A percentile compares a stretch with the other conserved stretches of the same genome.
Evolutionary conservation across 2,888 invertebrate species (phyloP).

Genomic region (Spilosoma lubricipeda): DNA sequence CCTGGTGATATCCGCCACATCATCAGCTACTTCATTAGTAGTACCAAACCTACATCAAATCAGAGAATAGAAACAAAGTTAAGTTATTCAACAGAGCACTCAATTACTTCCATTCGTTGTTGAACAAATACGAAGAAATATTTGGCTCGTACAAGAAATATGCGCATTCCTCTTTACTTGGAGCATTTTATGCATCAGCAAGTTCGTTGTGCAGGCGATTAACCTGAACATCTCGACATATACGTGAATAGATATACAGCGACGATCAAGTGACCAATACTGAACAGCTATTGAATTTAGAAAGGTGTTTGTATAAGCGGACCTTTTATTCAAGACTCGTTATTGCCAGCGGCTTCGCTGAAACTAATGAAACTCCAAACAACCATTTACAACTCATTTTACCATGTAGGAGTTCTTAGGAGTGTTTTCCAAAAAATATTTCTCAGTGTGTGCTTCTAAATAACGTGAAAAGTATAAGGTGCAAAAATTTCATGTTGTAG

Average conservation of each 20-base stretch:
- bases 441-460: too few species aligned
- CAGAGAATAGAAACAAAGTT: not conserved
- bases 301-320: not conserved
- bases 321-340: not conserved
- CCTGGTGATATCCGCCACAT: too few species aligned
- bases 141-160: constrained; percentile 21
- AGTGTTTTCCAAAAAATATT: not conserved
- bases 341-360: not conserved
- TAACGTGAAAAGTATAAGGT: too few species aligned
- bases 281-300: not conserved
- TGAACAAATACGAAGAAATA: not conserved
- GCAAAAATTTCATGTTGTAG: too few species aligned
- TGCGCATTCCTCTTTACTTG: constrained; percentile 50
- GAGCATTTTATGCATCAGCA: constrained; percentile 36
- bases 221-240: constrained; percentile 41
- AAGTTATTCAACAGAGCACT: not conserved
- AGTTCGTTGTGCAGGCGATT: constrained; percentile 39
- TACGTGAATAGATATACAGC: constrained; percentile 19
- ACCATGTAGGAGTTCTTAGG: too few species aligned
- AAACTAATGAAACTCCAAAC: not conserved
- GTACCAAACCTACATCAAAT: not conserved
- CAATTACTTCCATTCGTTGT: not conserved
- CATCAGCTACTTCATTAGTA: too few species aligned
- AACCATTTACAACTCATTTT: not conserved
- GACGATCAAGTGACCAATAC: not conserved